Evolutionary conservation across 2,113 vertebrate species (phyloP).

Genomic region (Regulus satrapa): DNA sequence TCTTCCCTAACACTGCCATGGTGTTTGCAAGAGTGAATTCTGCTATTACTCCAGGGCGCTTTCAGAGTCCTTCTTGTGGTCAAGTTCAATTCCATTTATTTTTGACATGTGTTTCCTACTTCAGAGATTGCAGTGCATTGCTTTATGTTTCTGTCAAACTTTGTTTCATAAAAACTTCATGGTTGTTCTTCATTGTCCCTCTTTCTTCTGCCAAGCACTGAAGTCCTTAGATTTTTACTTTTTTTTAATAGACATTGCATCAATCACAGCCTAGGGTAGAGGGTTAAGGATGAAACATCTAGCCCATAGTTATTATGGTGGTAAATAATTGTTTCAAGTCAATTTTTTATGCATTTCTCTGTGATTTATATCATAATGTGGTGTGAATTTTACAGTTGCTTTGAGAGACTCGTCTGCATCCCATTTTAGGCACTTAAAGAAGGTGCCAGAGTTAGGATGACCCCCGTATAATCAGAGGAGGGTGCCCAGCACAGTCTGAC

Average conservation of each 20-base stretch:
- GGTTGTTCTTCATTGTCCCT: background rate
- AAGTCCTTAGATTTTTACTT: background rate
- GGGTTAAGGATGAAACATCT: background rate
- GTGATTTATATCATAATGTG: background rate
- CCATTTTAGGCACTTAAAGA: background rate
- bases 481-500: background rate
- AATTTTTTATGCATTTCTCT: background rate
- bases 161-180: conserved; percentile 14
- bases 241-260: background rate
- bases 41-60: conserved; percentile 16
- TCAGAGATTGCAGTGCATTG: background rate
- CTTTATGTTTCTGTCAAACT: conserved; percentile 44
- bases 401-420: fast-evolving
- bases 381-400: background rate
- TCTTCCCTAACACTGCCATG: background rate
- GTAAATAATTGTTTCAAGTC: background rate
- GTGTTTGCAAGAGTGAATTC: conserved; percentile 26
- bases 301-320: background rate
- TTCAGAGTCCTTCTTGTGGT: conserved; percentile 34
- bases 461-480: background rate
- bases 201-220: background rate
- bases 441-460: background rate
- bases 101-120: conserved; percentile 43
- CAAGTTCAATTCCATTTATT: conserved; percentile 54
- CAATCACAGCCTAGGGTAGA: background rate